These are phyloP conservation scores for Drosophila paranaensis DNA, from an alignment of 2,888 invertebrate genomes.

Conservation along the genomic window DNA sequence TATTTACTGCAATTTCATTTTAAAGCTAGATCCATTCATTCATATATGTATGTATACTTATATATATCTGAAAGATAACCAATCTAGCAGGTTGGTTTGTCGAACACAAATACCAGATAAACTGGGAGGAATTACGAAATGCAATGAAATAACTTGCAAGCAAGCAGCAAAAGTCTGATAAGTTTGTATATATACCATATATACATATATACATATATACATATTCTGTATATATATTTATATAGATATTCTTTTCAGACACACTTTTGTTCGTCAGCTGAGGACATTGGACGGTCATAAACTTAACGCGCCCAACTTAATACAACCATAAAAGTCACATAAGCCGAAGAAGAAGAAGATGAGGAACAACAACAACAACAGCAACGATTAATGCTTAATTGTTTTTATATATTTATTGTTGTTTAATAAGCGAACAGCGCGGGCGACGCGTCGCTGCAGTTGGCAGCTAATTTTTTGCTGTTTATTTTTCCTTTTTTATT, in stretches of 20 bases:
- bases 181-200: not conserved
- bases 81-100: not conserved
- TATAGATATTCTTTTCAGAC: not conserved
- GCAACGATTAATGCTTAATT: slow-evolving; percentile 65
- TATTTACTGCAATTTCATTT: not conserved
- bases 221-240: not conserved
- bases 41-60: too few species aligned
- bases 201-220: not conserved
- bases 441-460: slow-evolving; percentile 41
- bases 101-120: too few species aligned
- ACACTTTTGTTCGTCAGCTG: not conserved
- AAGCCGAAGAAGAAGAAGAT: not conserved
- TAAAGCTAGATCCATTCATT: not conserved
- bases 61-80: not conserved
- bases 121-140: slow-evolving; percentile 6
- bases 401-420: slow-evolving; percentile 52
- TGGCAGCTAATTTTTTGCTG: slow-evolving; percentile 28
- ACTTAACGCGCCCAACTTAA: slow-evolving; percentile 41
- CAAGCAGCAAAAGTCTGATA: slow-evolving; percentile 8
- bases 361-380: slow-evolving; percentile 23
- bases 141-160: slow-evolving; percentile 18
- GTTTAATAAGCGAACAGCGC: slow-evolving; percentile 34
- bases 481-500: slow-evolving; percentile 39
- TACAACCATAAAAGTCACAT: slow-evolving; percentile 37
- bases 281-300: slow-evolving; percentile 40